Conservation (phyloP, 2,888 invertebrate genomes). For the Nymphalis polychloros region DNA sequence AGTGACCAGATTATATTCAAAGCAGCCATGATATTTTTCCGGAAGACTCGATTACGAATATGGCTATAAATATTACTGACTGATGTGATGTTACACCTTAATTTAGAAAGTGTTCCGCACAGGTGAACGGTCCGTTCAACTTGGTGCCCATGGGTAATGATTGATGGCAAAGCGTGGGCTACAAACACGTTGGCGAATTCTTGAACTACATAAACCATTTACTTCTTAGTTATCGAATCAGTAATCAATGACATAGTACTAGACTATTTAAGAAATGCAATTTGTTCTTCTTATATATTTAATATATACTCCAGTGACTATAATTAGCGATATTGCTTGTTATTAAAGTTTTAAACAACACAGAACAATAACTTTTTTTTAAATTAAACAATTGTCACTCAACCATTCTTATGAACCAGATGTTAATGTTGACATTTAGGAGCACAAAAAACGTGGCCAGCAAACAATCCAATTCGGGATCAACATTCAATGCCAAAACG, state of each 20-base stretch:
- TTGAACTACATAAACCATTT: conserved; percentile 63
- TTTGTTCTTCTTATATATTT: no score
- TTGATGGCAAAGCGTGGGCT: conserved; percentile 69
- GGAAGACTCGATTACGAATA: conserved; percentile 41
- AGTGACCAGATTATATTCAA: conserved; percentile 9
- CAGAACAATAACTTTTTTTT: neutral
- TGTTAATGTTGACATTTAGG: conserved; percentile 59
- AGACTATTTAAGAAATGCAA: neutral
- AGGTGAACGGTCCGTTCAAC: conserved; percentile 58
- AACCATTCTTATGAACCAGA: conserved; percentile 38
- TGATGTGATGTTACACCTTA: conserved; percentile 50
- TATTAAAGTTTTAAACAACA: neutral
- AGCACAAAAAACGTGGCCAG: conserved; percentile 57
- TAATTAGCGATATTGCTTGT: no score
- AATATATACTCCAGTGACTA: no score
- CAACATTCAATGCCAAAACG: conserved; percentile 72
- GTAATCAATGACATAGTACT: neutral
- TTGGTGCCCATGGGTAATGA: conserved; percentile 62
- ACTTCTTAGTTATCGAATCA: conserved; percentile 50
- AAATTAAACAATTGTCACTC: neutral
- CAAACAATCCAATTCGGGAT: conserved; percentile 68
- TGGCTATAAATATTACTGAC: conserved; percentile 49
- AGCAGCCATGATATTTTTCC: conserved; percentile 28
- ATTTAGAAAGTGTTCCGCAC: conserved; percentile 60
- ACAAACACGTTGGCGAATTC: conserved; percentile 58